Conservation (phyloP, 2,113 vertebrate genomes). For the Oreotragus oreotragus region DNA sequence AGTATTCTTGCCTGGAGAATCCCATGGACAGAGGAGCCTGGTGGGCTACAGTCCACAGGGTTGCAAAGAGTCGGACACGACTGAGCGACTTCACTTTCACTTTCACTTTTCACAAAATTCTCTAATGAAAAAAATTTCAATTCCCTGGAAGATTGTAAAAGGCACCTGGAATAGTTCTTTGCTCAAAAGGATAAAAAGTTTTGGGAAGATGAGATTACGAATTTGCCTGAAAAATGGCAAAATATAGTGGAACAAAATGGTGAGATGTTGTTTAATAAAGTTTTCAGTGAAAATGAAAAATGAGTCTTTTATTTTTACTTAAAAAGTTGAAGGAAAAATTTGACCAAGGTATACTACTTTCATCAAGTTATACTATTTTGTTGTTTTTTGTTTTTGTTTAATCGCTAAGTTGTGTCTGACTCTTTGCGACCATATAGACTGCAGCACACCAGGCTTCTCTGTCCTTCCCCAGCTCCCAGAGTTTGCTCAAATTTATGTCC, state of each 20-base stretch:
- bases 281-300: not conserved
- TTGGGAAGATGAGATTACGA: not conserved
- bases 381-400: not conserved
- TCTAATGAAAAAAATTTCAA: not conserved
- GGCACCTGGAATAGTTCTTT: not conserved
- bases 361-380: not conserved
- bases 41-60: no score
- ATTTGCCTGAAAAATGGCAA: not conserved
- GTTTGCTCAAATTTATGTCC: not conserved
- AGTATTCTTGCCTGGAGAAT: no score
- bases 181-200: not conserved
- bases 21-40: no score
- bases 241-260: not conserved
- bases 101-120: no score
- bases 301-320: not conserved
- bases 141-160: not conserved
- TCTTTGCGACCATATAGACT: not conserved
- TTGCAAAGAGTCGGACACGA: no score
- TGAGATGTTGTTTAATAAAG: not conserved
- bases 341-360: not conserved
- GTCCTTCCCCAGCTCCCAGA: not conserved
- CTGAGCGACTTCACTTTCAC: no score
- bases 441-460: not conserved
- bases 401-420: not conserved
- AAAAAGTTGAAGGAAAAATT: not conserved